Percentiles rank a stretch among this genome's conserved stretches.
Conservation (phyloP, 1,140 invertebrate species). For the Bathynomus jamesi region DNA sequence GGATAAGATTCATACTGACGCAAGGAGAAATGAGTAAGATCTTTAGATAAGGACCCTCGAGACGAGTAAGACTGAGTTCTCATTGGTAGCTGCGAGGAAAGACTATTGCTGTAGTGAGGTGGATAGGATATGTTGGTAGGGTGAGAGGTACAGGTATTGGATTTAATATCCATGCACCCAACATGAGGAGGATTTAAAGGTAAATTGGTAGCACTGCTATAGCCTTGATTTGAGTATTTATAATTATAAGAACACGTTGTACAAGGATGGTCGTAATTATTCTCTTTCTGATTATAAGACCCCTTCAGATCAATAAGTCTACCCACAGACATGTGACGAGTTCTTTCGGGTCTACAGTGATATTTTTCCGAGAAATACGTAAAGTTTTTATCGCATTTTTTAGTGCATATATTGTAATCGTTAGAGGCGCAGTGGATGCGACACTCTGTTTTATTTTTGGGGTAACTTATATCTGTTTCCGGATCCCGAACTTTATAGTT, state of each 20-base stretch:
- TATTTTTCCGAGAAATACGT: background rate
- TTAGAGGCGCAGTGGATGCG: background rate
- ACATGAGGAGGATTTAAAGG: background rate
- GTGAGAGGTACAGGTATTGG: background rate
- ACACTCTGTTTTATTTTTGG: background rate
- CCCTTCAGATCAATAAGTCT: background rate
- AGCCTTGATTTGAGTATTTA: background rate
- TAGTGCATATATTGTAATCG: background rate
- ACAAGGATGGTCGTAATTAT: background rate
- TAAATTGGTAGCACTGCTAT: background rate
- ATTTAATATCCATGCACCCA: background rate
- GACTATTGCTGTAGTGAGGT: no score
- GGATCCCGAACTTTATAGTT: no score
- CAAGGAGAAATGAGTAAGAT: background rate
- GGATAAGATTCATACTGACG: background rate
- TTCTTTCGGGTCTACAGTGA: background rate
- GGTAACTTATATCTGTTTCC: background rate
- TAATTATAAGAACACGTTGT: background rate
- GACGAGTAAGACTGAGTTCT: no score
- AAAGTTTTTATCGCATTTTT: background rate
- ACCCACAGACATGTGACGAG: background rate
- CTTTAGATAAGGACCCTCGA: background rate
- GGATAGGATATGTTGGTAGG: background rate
- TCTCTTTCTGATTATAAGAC: background rate
- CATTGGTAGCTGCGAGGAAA: no score